Conservation (phyloP, 2,888 invertebrate genomes). For the Spialia ferax region DNA sequence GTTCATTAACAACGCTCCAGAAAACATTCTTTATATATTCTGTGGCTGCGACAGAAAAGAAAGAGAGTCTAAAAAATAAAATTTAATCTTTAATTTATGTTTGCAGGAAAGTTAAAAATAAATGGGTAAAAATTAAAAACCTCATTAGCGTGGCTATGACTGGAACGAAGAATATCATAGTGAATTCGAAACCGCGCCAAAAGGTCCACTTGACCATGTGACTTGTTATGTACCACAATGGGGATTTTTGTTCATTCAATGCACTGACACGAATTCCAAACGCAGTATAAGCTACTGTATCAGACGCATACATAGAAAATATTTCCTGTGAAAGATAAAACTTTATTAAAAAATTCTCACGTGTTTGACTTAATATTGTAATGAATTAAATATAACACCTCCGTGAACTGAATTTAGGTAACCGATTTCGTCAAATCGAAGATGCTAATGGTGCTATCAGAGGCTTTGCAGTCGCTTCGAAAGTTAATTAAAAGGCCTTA, state of each 20-base stretch:
- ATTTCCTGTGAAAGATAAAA: slow-evolving; percentile 56
- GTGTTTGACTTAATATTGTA: no score
- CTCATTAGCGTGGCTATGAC: slow-evolving; percentile 60
- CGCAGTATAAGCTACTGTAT: slow-evolving; percentile 69
- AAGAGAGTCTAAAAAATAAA: slow-evolving; percentile 58
- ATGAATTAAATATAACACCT: no score
- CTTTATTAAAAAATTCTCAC: no score
- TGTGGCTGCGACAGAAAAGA: slow-evolving; percentile 66
- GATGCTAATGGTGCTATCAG: no score
- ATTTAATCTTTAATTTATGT: not conserved
- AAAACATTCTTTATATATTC: slow-evolving; percentile 67
- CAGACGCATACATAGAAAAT: slow-evolving; percentile 75
- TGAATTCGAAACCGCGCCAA: slow-evolving; percentile 70
- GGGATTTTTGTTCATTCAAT: slow-evolving; percentile 63
- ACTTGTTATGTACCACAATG: slow-evolving; percentile 69
- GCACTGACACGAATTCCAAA: slow-evolving; percentile 69
- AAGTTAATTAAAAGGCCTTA: no score
- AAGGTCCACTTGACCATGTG: slow-evolving; percentile 75
- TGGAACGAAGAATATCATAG: slow-evolving; percentile 67
- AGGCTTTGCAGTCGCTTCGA: no score
- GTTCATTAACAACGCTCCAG: slow-evolving; percentile 60
- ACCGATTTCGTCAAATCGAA: no score
- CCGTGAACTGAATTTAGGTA: no score
- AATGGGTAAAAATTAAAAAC: slow-evolving; percentile 46
- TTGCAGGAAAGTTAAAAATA: not conserved